A percentile compares a stretch with the other conserved stretches of the same genome.
These are phyloP conservation scores for Acleris emargana DNA, from an alignment of 2,888 invertebrate genomes.

Conservation along the genomic window DNA sequence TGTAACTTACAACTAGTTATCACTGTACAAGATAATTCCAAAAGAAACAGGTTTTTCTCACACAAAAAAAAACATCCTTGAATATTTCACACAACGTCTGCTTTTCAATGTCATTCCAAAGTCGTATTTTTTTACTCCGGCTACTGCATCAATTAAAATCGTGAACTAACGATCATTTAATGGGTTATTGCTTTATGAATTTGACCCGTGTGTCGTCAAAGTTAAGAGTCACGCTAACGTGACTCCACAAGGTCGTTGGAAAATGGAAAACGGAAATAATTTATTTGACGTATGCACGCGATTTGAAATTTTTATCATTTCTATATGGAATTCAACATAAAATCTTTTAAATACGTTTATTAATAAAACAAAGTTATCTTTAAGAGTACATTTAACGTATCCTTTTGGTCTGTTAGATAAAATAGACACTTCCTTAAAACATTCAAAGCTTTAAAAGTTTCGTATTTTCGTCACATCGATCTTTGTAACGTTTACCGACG, in stretches of 20 bases:
- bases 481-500: too few species aligned
- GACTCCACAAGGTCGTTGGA: slow-evolving; percentile 26
- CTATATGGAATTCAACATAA: too few species aligned
- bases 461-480: too few species aligned
- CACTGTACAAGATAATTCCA: too few species aligned
- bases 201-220: slow-evolving; percentile 11
- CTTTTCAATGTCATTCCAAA: slow-evolving; percentile 10
- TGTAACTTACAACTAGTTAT: too few species aligned
- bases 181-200: slow-evolving; percentile 14
- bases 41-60: slow-evolving; percentile 15
- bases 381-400: too few species aligned
- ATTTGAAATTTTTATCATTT: background rate
- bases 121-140: slow-evolving; percentile 13
- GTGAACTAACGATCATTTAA: slow-evolving; percentile 2
- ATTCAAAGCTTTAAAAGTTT: too few species aligned
- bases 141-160: slow-evolving; percentile 20
- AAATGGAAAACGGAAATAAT: slow-evolving; percentile 23
- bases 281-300: slow-evolving; percentile 13
- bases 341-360: too few species aligned
- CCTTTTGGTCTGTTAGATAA: too few species aligned
- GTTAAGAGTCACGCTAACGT: slow-evolving; percentile 10
- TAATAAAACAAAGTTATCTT: too few species aligned
- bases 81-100: slow-evolving; percentile 28
- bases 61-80: background rate
- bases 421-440: too few species aligned